Evolutionary conservation across 2,888 invertebrate species (phyloP).

Genomic region (Desoria tigrina): DNA sequence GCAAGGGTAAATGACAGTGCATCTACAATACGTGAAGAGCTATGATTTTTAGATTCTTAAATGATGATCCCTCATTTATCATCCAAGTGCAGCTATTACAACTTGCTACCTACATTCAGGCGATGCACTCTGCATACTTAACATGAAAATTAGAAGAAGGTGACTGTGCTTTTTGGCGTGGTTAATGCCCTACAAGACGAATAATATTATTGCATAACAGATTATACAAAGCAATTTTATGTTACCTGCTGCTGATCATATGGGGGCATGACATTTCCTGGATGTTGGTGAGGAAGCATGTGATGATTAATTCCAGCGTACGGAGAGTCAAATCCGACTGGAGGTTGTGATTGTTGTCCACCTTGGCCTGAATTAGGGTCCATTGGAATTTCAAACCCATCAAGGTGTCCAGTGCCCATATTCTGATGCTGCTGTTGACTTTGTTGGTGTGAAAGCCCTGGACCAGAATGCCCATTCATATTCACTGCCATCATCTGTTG

Average conservation of each 20-base stretch:
- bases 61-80: too few relatives aligned
- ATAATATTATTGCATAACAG: neutral
- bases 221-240: neutral
- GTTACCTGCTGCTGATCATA: conserved; percentile 52
- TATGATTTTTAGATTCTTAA: too few relatives aligned
- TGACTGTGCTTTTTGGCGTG: conserved; percentile 4
- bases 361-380: conserved; percentile 42
- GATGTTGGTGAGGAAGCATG: conserved; percentile 45
- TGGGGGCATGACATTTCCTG: conserved; percentile 47
- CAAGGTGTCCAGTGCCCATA: conserved; percentile 30
- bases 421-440: conserved; percentile 41
- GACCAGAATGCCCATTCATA: conserved; percentile 37
- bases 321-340: conserved; percentile 43
- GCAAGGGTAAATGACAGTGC: too few relatives aligned
- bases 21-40: too few relatives aligned
- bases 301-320: conserved; percentile 50
- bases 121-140: too few relatives aligned
- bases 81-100: too few relatives aligned
- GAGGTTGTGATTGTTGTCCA: conserved; percentile 17
- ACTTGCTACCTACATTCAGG: too few relatives aligned
- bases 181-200: neutral
- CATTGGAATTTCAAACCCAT: conserved; percentile 49
- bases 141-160: conserved; percentile 1
- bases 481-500: conserved; percentile 51
- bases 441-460: conserved; percentile 34